Percentiles rank a stretch among this genome's conserved stretches.
These are phyloP conservation scores for Passer montanus DNA, from an alignment of 2,113 vertebrate genomes.

Conservation along the genomic window DNA sequence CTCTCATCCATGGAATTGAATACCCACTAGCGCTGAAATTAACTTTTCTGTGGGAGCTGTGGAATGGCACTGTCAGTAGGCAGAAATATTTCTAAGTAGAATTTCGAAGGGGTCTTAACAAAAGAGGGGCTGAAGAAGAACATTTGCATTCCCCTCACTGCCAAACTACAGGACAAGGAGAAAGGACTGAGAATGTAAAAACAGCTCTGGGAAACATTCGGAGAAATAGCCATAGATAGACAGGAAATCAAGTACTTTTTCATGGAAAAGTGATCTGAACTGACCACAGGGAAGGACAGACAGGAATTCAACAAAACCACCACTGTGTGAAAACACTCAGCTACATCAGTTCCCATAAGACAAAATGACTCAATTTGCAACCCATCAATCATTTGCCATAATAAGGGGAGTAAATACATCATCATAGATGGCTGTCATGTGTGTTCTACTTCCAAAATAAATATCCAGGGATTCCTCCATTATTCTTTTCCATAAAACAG, in stretches of 20 bases:
- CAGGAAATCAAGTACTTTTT: neutral
- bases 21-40: neutral
- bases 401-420: neutral
- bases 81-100: neutral
- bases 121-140: neutral
- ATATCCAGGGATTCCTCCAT: neutral
- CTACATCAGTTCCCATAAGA: neutral
- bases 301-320: neutral
- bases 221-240: neutral
- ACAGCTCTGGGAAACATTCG: neutral
- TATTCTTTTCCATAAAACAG: slow-evolving; percentile 30
- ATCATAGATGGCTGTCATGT: neutral
- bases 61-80: neutral
- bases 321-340: neutral
- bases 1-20: neutral
- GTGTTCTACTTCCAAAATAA: slow-evolving; percentile 13
- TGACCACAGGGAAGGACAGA: neutral
- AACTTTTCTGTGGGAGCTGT: neutral
- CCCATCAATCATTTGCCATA: slow-evolving; percentile 1
- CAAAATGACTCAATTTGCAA: slow-evolving; percentile 21
- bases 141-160: neutral
- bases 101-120: neutral
- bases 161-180: neutral
- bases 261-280: neutral
- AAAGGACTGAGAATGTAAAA: neutral